Evolutionary conservation across 2,797 vertebrate genomes (phyloP), one percentile per base, ranked within the genome.

Genomic region (Melopsittacus undulatus): DNA sequence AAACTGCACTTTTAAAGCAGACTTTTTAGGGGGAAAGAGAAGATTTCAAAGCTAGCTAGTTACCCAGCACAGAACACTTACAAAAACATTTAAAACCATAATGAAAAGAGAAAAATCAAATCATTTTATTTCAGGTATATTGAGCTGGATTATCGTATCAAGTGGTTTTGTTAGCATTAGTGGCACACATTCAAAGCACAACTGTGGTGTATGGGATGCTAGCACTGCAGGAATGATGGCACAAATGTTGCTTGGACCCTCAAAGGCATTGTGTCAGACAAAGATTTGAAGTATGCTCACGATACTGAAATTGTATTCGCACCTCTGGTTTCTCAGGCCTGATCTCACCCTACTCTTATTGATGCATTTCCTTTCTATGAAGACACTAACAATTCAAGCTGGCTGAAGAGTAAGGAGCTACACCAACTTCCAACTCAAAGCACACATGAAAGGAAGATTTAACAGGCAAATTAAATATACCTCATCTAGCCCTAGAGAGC

Each of bases 161-260:
- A 63, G 43, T 23, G 59, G 18, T 68, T 88, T 81, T 34, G 40
- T 42, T 70, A 11, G 42, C 48, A 16, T 13, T 15, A 54, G 74
- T 8, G 43, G n/a, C 42, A 70, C 2, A 1, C 0, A 5, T 38
- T 61, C 24, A 42, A 40, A 92, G 42, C 32, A 26, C 43, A 51
- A 1, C 48, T 7, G 54, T 12, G 62, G 51, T 0, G 2, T 5
- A 7, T 3, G 62, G 51, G 38, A n/a, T 4, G 29, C 10, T 13
- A 68, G 73, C 23, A 11, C 82, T 83, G 62, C 76, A n/a, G 45
- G 42, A 83, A 63, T 1, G 1, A 63, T n/a, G 63, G 90, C 74
- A 95, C 59, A 13, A 3, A 34, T 4, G 23, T 4, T 63, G 70
- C 80, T 51, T 5, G 1, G 45, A 21, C 54, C 45, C 42, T 73